phyloP scores from a whole-genome alignment of 2,888 invertebrate genomes.

The Cetonia aurata region DNA sequence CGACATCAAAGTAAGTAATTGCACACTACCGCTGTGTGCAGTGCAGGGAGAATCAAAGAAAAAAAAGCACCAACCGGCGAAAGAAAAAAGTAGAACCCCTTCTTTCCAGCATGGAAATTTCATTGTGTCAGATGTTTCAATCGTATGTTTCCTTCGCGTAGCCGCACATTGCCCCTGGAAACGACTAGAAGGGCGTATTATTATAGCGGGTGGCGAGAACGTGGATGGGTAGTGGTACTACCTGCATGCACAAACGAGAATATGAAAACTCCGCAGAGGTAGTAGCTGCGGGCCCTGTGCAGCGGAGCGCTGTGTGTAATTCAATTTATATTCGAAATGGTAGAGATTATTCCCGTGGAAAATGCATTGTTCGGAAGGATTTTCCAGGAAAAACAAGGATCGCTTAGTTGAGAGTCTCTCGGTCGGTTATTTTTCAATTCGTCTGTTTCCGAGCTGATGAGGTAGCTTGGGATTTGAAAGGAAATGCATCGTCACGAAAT shows the following conservation, averaged over 20 bases:
- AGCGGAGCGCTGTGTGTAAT: slow-evolving; percentile 5
- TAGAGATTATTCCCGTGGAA: slow-evolving; percentile 34
- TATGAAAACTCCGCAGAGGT: not conserved
- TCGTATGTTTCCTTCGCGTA: slow-evolving; percentile 28
- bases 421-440: slow-evolving; percentile 34
- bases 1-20: slow-evolving; percentile 34
- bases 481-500: too few relatives aligned
- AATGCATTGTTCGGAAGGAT: slow-evolving; percentile 38
- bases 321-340: slow-evolving; percentile 40
- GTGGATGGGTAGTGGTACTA: too few relatives aligned
- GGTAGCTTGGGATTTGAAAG: too few relatives aligned
- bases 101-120: slow-evolving; percentile 23
- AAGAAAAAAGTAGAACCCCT: slow-evolving; percentile 11
- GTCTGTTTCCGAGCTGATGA: not conserved
- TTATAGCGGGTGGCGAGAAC: not conserved
- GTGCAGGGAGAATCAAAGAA: not conserved
- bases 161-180: too few relatives aligned
- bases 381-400: slow-evolving; percentile 39
- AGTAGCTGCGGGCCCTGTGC: slow-evolving; percentile 1
- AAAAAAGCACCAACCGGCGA: not conserved
- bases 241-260: too few relatives aligned
- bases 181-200: not conserved
- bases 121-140: slow-evolving; percentile 39
- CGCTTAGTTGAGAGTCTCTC: slow-evolving; percentile 6
- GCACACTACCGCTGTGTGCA: not conserved